Conservation (phyloP, 2,113 vertebrate species). For the Phalacrocorax carbo region DNA sequence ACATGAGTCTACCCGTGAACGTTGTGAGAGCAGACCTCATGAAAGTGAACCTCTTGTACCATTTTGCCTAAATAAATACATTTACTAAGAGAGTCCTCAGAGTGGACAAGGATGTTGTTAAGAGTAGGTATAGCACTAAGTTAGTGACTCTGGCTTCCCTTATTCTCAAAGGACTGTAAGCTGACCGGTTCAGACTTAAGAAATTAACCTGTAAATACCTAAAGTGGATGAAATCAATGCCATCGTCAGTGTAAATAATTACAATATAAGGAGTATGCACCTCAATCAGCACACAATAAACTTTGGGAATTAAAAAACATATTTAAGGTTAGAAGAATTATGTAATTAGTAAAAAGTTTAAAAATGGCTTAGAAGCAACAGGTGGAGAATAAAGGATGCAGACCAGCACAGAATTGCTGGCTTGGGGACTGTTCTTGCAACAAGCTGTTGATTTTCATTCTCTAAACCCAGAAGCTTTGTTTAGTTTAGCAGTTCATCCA, state of each 20-base stretch:
- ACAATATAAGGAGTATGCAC: not conserved
- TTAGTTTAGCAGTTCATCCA: slow-evolving; percentile 12
- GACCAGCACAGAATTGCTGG: not conserved
- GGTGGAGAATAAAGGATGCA: not conserved
- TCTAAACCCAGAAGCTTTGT: slow-evolving; percentile 18
- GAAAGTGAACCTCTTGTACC: not conserved
- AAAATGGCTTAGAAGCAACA: not conserved
- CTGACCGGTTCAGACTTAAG: not conserved
- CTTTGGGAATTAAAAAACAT: not conserved
- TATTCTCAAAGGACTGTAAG: not conserved
- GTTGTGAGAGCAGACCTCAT: not conserved
- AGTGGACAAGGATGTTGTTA: not conserved
- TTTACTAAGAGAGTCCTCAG: not conserved
- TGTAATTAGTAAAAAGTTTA: not conserved
- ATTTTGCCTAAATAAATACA: not conserved
- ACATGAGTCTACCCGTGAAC: not conserved
- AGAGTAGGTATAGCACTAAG: not conserved
- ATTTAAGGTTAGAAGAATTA: not conserved
- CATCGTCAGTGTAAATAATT: not conserved
- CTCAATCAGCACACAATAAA: not conserved
- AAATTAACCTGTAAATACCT: not conserved
- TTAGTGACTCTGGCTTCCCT: not conserved
- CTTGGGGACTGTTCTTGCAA: not conserved
- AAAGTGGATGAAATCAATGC: not conserved
- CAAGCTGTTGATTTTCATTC: not conserved